Percentiles rank a stretch among this genome's conserved stretches.
These are phyloP conservation scores for Edolisoma coerulescens DNA, from an alignment of 2,113 vertebrate species.

Conservation along the genomic window DNA sequence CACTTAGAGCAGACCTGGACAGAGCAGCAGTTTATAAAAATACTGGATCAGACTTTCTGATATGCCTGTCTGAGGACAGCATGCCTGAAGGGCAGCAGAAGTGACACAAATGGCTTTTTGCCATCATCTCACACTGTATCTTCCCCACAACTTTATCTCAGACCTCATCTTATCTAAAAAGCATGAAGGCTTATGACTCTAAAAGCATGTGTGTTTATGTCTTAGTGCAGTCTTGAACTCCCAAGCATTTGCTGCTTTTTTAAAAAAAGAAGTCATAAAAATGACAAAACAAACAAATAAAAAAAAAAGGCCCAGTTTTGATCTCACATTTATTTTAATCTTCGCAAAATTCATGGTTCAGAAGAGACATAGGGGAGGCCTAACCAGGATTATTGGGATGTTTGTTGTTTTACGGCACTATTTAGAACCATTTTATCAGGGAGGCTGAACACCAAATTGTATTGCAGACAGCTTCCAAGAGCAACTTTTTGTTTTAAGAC, in stretches of 20 bases:
- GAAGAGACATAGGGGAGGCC: background rate
- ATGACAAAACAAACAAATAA: background rate
- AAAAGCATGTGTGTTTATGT: background rate
- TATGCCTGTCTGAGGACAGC: background rate
- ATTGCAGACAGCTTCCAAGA: slow-evolving; percentile 36
- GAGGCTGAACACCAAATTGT: background rate
- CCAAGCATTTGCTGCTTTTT: background rate
- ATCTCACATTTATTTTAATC: background rate
- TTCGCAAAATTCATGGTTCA: background rate
- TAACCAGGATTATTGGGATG: background rate
- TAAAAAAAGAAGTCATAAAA: background rate
- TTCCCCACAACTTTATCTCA: background rate
- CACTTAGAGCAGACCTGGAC: background rate
- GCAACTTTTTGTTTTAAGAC: slow-evolving; percentile 39
- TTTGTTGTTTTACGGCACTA: background rate
- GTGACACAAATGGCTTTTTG: background rate
- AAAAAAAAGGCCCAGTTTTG: background rate
- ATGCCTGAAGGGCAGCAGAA: background rate
- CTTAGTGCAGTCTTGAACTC: background rate
- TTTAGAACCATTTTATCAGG: background rate
- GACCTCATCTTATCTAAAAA: background rate
- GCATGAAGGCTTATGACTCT: background rate
- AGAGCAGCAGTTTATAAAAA: background rate
- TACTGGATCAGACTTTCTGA: background rate
- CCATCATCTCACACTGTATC: background rate